Evolutionary conservation across 92 coral and sea anemone genomes (phyloP).

Genomic region (Actinostola sp.): DNA sequence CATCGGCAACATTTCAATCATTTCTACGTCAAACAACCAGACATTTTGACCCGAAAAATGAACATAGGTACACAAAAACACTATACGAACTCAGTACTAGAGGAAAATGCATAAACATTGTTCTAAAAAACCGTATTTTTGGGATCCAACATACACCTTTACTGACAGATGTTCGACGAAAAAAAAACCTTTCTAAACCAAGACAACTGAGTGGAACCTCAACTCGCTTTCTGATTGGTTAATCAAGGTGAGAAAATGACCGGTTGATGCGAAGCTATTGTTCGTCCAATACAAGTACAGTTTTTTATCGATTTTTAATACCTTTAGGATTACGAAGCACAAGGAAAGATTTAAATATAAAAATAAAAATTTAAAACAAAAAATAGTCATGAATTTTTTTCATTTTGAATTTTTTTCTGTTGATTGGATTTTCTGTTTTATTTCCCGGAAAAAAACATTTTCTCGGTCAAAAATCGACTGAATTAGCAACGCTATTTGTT

Average conservation of each 20-base stretch:
- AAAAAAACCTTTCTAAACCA: neutral
- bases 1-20: neutral
- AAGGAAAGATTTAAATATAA: conserved; percentile 1
- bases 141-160: no score
- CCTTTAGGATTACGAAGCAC: neutral
- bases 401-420: neutral
- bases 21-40: neutral
- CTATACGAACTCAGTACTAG: no score
- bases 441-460: no score
- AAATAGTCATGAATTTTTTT: neutral
- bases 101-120: no score
- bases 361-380: neutral
- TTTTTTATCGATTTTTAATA: neutral
- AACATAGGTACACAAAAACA: neutral
- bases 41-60: neutral
- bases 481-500: neutral
- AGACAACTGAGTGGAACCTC: neutral
- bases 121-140: no score
- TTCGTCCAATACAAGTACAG: neutral
- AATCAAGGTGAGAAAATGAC: conserved; percentile 33
- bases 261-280: neutral
- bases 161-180: neutral
- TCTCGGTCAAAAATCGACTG: neutral
- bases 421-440: no score
- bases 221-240: conserved; percentile 28